These are phyloP conservation scores for Nyctibius bracteatus DNA, from an alignment of 2,113 vertebrate species.

Conservation along the genomic window DNA sequence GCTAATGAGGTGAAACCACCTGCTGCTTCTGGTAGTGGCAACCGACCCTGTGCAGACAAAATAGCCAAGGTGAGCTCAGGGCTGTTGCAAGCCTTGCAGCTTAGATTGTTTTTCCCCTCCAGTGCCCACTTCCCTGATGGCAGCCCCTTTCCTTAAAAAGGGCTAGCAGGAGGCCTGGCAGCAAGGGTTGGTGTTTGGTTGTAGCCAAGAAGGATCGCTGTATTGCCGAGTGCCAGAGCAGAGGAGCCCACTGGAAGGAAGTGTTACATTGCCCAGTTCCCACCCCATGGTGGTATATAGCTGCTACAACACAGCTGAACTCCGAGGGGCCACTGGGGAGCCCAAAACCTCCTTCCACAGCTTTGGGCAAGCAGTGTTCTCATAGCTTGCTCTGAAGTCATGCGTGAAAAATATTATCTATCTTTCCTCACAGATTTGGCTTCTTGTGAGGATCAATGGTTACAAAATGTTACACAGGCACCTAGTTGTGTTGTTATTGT, in stretches of 20 bases:
- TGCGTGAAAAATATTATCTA: not conserved
- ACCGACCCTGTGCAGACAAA: not conserved
- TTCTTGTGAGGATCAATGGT: not conserved
- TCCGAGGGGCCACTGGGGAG: not conserved
- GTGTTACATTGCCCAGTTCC: not conserved
- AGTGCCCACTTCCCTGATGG: not conserved
- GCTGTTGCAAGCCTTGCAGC: not conserved
- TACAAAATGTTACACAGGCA: not conserved
- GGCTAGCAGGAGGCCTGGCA: not conserved
- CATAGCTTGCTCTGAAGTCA: not conserved
- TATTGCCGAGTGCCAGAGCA: not conserved
- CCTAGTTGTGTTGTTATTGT: not conserved
- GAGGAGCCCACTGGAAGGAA: not conserved
- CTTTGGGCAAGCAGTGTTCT: not conserved
- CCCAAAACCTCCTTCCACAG: not conserved
- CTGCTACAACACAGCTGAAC: not conserved
- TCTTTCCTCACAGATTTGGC: not conserved
- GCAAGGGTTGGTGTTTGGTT: not conserved
- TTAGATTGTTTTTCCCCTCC: not conserved
- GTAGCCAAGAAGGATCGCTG: not conserved
- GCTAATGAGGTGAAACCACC: not conserved
- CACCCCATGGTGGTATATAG: not conserved
- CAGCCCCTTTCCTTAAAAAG: not conserved
- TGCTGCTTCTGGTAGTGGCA: not conserved
- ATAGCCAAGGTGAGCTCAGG: not conserved